These are phyloP conservation scores for Zophobas morio DNA, from an alignment of 1,140 invertebrate genomes.

Conservation along the genomic window DNA sequence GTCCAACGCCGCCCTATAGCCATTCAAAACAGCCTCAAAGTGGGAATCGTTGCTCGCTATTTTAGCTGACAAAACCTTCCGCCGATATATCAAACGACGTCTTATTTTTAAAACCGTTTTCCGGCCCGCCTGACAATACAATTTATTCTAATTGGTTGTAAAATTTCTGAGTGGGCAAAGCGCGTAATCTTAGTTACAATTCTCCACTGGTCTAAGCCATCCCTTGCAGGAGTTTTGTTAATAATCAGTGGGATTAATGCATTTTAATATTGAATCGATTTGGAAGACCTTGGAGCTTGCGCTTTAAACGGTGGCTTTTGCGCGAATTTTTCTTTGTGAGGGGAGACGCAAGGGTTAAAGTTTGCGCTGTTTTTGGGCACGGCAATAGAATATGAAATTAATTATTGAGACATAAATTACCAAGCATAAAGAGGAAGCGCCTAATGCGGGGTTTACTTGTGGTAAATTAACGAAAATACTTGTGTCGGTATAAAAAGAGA, in stretches of 20 bases:
- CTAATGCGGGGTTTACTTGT: conserved; percentile 41
- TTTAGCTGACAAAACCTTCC: conserved; percentile 63
- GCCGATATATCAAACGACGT: conserved; percentile 61
- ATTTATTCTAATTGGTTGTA: conserved; percentile 63
- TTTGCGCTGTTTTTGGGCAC: conserved; percentile 19
- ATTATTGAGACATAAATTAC: conserved; percentile 44
- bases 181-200: conserved; percentile 23
- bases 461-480: conserved; percentile 45
- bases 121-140: conserved; percentile 56
- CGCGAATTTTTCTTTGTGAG: conserved; percentile 8
- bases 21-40: conserved; percentile 62
- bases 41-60: conserved; percentile 61
- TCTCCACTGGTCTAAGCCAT: background rate
- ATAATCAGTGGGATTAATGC: conserved; percentile 37
- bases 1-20: conserved; percentile 58
- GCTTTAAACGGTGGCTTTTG: conserved; percentile 9
- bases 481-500: conserved; percentile 38
- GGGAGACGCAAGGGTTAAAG: conserved; percentile 18
- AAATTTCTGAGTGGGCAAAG: conserved; percentile 42
- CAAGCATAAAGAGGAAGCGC: conserved; percentile 24
- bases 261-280: conserved; percentile 46
- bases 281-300: conserved; percentile 7
- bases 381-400: conserved; percentile 46
- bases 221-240: conserved; percentile 17
- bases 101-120: conserved; percentile 62